Conservation (phyloP, 2,888 invertebrate genomes). For the Herminia tarsipennalis region DNA sequence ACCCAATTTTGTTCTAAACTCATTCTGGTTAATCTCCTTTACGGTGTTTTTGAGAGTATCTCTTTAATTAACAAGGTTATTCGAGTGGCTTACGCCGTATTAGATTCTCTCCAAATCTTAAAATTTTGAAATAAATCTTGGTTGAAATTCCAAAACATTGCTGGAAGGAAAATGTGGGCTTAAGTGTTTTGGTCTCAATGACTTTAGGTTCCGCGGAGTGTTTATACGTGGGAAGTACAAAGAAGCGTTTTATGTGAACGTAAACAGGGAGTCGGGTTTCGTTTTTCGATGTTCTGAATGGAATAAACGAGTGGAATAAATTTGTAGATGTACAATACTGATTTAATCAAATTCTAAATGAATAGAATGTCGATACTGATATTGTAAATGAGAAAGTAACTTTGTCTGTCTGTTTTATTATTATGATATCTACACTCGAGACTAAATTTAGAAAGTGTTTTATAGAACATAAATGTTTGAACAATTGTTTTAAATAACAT, state of each 20-base stretch:
- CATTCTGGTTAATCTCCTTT: slow-evolving; percentile 38
- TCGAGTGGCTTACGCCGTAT: slow-evolving; percentile 45
- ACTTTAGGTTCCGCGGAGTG: slow-evolving; percentile 6
- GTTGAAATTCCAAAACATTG: slow-evolving; percentile 27
- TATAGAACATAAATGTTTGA: too few species aligned
- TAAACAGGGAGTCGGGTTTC: slow-evolving; percentile 13
- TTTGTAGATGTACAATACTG: too few species aligned
- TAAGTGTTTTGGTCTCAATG: slow-evolving; percentile 9
- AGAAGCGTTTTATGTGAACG: slow-evolving; percentile 21
- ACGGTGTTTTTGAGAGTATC: slow-evolving; percentile 36
- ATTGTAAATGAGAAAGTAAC: too few species aligned
- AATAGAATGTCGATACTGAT: too few species aligned
- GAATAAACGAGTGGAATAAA: background rate
- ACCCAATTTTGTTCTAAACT: slow-evolving; percentile 29
- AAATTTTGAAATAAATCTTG: slow-evolving; percentile 31
- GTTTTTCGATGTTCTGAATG: background rate
- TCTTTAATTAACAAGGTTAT: slow-evolving; percentile 57
- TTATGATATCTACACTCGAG: too few species aligned
- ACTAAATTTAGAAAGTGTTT: too few species aligned
- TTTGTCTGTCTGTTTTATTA: too few species aligned
- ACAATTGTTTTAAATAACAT: too few species aligned
- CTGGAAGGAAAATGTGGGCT: slow-evolving; percentile 10
- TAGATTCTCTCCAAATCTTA: slow-evolving; percentile 26
- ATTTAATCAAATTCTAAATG: too few species aligned
- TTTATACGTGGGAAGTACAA: slow-evolving; percentile 5